phyloP scores from a whole-genome alignment of 2,888 invertebrate genomes.

The Aspidiotus destructor region DNA sequence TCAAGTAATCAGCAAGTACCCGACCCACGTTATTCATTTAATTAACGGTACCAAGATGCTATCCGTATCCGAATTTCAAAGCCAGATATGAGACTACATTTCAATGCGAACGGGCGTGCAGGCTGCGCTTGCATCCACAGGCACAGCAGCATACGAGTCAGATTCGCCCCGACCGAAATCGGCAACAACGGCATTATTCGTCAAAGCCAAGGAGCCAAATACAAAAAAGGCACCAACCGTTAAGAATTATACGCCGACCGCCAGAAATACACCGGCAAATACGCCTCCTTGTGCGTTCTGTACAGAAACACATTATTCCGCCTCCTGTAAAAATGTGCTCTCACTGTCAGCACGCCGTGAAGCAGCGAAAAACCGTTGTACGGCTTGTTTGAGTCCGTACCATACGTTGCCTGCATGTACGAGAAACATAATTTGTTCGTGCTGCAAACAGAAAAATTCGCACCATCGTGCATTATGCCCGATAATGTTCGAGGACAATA shows the following conservation, averaged over 20 bases:
- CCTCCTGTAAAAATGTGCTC: background rate
- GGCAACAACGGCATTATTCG: too few relatives aligned
- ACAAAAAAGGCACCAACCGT: too few relatives aligned
- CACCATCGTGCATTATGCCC: background rate
- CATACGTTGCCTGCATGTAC: background rate
- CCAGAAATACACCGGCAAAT: too few relatives aligned
- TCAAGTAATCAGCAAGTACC: background rate
- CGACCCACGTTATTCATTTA: background rate
- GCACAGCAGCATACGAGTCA: too few relatives aligned
- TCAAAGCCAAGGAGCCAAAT: too few relatives aligned
- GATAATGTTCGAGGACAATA: background rate
- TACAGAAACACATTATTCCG: background rate
- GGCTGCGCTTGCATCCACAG: too few relatives aligned
- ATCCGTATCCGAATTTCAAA: too few relatives aligned
- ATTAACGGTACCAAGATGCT: too few relatives aligned
- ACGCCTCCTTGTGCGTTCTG: background rate
- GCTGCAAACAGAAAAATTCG: background rate
- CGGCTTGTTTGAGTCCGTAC: background rate
- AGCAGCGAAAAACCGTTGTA: background rate
- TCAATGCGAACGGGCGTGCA: too few relatives aligned
- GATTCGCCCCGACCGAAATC: too few relatives aligned
- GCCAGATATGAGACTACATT: too few relatives aligned
- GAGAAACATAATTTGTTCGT: background rate
- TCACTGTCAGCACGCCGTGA: background rate
- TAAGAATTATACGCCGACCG: too few relatives aligned